Percentiles rank a stretch among this genome's conserved stretches.
These are phyloP conservation scores for Columba janthina DNA, from an alignment of 2,113 vertebrate genomes.

Conservation along the genomic window DNA sequence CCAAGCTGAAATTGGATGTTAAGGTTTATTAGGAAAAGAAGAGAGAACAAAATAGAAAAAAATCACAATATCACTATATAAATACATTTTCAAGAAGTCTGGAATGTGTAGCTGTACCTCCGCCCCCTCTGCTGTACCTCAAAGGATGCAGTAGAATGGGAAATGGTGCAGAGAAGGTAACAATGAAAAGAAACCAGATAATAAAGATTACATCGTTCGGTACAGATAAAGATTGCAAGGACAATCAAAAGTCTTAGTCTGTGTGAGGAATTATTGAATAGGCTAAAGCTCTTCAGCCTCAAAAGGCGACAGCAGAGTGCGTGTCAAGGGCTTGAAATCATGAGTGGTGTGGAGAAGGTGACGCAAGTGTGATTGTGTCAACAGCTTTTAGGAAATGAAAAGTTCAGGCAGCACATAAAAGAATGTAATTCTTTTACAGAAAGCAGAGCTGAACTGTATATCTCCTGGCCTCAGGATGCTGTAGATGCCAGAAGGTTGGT, in stretches of 20 bases:
- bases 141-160: constrained; percentile 3
- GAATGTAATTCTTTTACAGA: background rate
- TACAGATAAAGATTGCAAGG: constrained; percentile 26
- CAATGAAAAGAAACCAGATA: background rate
- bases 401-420: background rate
- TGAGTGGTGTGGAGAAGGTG: background rate
- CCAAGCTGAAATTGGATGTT: background rate
- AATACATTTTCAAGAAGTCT: constrained; percentile 29
- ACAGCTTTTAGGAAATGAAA: background rate
- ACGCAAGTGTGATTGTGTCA: background rate
- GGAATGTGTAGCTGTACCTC: background rate
- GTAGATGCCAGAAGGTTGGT: background rate
- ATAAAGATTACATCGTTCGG: constrained; percentile 19
- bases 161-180: background rate
- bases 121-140: background rate
- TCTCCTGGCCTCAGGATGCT: background rate
- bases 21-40: constrained; percentile 10
- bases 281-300: constrained; percentile 3
- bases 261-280: constrained; percentile 1
- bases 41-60: background rate
- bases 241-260: constrained; percentile 24
- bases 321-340: background rate
- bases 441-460: background rate
- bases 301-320: background rate
- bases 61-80: background rate